Conservation (phyloP, 1,140 invertebrate genomes). For the Panonychus citri region DNA sequence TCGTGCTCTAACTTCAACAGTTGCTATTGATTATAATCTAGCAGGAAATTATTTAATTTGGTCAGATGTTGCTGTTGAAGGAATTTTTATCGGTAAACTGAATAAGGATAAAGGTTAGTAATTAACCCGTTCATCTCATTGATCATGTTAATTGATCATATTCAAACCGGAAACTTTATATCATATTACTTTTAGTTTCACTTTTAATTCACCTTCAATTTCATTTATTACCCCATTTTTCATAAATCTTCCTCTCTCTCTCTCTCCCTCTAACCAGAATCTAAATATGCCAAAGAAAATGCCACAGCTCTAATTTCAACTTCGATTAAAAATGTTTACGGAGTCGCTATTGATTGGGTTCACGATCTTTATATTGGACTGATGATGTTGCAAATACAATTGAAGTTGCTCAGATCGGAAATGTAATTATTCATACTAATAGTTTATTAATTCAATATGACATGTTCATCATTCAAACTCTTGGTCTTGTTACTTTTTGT, state of each 20-base stretch:
- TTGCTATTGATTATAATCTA: constrained; percentile 69
- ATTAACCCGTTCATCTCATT: too few species aligned
- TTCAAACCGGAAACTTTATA: too few species aligned
- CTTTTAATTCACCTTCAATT: not conserved
- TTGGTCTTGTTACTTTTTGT: too few species aligned
- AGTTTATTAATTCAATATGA: not conserved
- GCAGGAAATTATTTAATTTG: constrained; percentile 76
- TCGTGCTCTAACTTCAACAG: constrained; percentile 22
- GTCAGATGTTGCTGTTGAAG: constrained; percentile 69
- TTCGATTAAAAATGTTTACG: constrained; percentile 66
- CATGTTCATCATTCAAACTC: too few species aligned
- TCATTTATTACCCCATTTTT: not conserved
- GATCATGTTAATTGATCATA: too few species aligned
- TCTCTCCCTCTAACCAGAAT: too few species aligned
- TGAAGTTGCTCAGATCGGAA: constrained; percentile 52
- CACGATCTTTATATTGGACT: constrained; percentile 90
- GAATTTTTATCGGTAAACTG: constrained; percentile 41
- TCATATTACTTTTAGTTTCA: too few species aligned
- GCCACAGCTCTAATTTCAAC: constrained; percentile 23
- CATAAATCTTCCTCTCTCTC: too few species aligned
- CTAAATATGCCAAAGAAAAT: not conserved
- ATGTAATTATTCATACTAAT: constrained; percentile 18
- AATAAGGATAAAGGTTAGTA: constrained; percentile 1
- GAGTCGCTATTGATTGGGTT: constrained; percentile 86
- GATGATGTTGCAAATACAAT: constrained; percentile 45